phyloP scores from a whole-genome alignment of 2,113 vertebrate genomes.

The Pangasianodon gigas region DNA sequence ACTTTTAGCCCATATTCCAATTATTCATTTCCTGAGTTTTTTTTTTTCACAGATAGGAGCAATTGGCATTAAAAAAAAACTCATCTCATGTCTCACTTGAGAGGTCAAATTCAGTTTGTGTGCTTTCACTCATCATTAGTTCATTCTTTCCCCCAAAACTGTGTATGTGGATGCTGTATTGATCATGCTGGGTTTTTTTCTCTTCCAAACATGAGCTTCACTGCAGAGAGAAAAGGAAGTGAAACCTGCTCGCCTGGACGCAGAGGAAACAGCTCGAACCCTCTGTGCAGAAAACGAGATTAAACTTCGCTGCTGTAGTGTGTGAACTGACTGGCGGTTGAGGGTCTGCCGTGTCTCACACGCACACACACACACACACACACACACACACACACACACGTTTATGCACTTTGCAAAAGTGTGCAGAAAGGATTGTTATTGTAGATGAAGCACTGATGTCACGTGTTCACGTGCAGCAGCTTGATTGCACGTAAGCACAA shows the following conservation, averaged over 20 bases:
- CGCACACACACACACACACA: not conserved
- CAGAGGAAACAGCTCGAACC: slow-evolving; percentile 43
- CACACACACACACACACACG: not conserved
- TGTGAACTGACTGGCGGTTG: slow-evolving; percentile 12
- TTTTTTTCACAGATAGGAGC: not conserved
- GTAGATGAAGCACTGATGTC: not conserved
- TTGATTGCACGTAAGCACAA: not conserved
- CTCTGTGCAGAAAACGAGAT: slow-evolving; percentile 41
- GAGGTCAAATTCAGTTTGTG: not conserved
- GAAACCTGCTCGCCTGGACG: slow-evolving; percentile 33
- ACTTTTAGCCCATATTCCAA: not conserved
- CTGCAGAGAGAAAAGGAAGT: slow-evolving; percentile 43
- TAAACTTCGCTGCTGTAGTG: slow-evolving; percentile 4
- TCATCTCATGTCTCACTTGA: not conserved
- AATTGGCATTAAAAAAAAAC: not conserved
- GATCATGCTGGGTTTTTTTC: slow-evolving; percentile 11
- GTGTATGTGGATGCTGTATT: not conserved
- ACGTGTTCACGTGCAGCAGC: not conserved
- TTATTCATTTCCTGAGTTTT: not conserved
- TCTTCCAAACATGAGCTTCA: not conserved
- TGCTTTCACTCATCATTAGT: not conserved
- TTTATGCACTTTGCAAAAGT: not conserved
- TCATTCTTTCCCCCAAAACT: not conserved
- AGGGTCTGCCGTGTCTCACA: not conserved
- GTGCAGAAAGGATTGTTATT: not conserved